A percentile compares a stretch with the other conserved stretches of the same genome.
Evolutionary conservation across 1,140 invertebrate species (phyloP).

Genomic region (Mylabris phalerata): DNA sequence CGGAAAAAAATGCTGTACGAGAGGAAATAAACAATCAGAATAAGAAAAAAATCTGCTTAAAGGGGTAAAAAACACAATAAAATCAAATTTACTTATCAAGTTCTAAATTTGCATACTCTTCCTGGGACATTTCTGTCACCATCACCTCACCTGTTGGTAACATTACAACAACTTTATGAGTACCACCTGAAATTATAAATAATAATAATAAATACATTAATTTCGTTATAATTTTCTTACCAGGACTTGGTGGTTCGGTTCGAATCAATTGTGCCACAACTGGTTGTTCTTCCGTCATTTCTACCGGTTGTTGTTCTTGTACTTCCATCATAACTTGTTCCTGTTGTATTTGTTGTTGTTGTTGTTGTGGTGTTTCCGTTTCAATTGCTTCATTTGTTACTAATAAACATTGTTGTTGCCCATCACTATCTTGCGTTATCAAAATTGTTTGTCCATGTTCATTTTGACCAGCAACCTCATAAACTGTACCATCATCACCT

Average conservation of each 20-base stretch:
- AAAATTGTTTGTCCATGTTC: constrained; percentile 66
- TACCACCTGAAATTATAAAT: constrained; percentile 54
- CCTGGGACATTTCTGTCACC: constrained; percentile 77
- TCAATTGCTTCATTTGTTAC: constrained; percentile 52
- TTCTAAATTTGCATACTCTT: constrained; percentile 69
- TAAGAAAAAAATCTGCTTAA: too few species aligned
- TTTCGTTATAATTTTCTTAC: constrained; percentile 43
- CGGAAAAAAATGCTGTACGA: too few species aligned
- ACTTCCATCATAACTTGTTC: constrained; percentile 7
- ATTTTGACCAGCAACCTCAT: constrained; percentile 66
- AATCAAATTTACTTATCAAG: constrained; percentile 49
- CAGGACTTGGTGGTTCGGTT: constrained; percentile 70
- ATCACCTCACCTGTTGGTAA: constrained; percentile 75
- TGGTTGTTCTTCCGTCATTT: constrained; percentile 43
- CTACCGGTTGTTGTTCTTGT: constrained; percentile 6
- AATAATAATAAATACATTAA: constrained; percentile 5
- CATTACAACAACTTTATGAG: constrained; percentile 68
- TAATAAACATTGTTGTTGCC: constrained; percentile 62
- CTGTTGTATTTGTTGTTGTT: constrained; percentile 10
- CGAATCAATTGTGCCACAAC: constrained; percentile 77
- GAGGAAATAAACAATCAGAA: too few species aligned
- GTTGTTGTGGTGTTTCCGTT: constrained; percentile 9
- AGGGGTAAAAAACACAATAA: constrained; percentile 1
- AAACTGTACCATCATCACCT: constrained; percentile 61
- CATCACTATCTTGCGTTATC: constrained; percentile 56